phyloP scores from a whole-genome alignment of 2,888 invertebrate species.

The Chymomyza amoena region DNA sequence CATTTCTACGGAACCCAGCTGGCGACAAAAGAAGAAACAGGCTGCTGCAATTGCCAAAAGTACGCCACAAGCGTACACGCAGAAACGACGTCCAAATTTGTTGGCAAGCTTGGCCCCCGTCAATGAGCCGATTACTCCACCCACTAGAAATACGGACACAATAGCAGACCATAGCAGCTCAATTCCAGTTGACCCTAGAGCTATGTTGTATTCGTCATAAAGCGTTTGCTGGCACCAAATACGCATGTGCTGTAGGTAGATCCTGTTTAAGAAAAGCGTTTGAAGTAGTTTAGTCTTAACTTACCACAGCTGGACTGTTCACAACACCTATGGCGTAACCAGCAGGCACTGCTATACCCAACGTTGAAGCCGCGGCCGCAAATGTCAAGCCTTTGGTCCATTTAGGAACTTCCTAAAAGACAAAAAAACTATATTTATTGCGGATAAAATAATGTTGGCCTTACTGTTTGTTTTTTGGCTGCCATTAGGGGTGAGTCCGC shows the following conservation, averaged over 20 bases:
- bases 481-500: slow-evolving; percentile 41
- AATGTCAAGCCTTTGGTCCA: slow-evolving; percentile 47
- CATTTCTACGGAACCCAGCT: slow-evolving; percentile 87
- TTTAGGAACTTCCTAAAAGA: slow-evolving; percentile 40
- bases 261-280: background rate
- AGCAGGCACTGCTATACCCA: slow-evolving; percentile 86
- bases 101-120: slow-evolving; percentile 87
- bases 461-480: slow-evolving; percentile 30
- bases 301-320: slow-evolving; percentile 87
- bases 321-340: slow-evolving; percentile 91
- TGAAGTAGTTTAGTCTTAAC: slow-evolving; percentile 34
- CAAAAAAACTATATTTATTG: background rate
- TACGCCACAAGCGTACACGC: slow-evolving; percentile 80
- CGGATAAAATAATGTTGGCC: background rate
- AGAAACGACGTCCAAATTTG: slow-evolving; percentile 80
- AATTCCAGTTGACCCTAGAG: slow-evolving; percentile 79
- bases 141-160: slow-evolving; percentile 93
- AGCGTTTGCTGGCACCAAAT: slow-evolving; percentile 87
- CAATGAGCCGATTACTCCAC: slow-evolving; percentile 90
- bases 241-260: slow-evolving; percentile 80
- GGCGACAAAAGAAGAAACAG: slow-evolving; percentile 84
- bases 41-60: slow-evolving; percentile 85
- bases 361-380: slow-evolving; percentile 42
- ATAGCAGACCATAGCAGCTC: slow-evolving; percentile 88
- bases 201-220: slow-evolving; percentile 81